Conservation (phyloP, 2,113 vertebrate species). For the Leptobrachium ailaonicum region DNA sequence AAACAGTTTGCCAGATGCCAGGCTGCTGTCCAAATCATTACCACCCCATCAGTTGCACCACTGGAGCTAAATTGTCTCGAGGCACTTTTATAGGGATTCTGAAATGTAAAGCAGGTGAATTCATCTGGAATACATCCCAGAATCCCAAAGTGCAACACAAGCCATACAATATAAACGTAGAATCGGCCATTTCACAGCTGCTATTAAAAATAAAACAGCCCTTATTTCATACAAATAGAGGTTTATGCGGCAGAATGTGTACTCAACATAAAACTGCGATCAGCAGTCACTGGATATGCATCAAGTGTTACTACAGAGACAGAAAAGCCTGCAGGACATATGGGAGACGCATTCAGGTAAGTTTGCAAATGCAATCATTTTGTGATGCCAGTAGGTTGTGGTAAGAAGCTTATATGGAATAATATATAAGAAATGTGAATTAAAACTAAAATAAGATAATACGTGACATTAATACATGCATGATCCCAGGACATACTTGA, state of each 20-base stretch:
- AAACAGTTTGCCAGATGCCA: conserved; percentile 53
- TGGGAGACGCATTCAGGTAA: not conserved
- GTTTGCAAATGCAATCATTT: not conserved
- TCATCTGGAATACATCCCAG: conserved; percentile 31
- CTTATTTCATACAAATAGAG: conserved; percentile 53
- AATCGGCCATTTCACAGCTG: conserved; percentile 45
- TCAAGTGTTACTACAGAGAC: not conserved
- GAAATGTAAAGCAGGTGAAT: conserved; percentile 44
- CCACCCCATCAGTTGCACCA: conserved; percentile 45
- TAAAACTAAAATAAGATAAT: too few species aligned
- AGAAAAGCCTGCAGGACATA: not conserved
- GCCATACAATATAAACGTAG: conserved; percentile 21
- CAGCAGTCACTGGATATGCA: not conserved
- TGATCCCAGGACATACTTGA: too few species aligned
- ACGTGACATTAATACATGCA: too few species aligned
- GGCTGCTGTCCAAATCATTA: conserved; percentile 47
- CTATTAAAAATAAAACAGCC: conserved; percentile 55
- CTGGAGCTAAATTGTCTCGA: conserved; percentile 45
- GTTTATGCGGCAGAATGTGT: not conserved
- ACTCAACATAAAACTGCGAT: not conserved
- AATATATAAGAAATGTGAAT: too few species aligned
- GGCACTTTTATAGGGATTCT: conserved; percentile 47
- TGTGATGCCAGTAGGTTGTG: not conserved
- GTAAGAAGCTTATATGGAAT: not conserved
- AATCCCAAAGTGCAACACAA: conserved; percentile 3